Conservation (phyloP, 2,113 vertebrate genomes). For the Brienomyrus brachyistius region DNA sequence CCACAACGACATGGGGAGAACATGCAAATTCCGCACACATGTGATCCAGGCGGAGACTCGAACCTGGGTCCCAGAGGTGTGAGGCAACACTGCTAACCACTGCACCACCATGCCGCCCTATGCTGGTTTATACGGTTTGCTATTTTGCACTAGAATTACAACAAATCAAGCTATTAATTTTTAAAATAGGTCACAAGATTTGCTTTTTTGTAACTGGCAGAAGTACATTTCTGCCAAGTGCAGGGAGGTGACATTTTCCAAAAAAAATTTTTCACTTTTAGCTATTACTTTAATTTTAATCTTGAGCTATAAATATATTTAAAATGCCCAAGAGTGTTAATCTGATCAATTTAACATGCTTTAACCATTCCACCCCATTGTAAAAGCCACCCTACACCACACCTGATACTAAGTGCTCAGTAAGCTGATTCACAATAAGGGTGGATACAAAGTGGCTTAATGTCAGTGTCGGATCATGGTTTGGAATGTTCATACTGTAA, state of each 20-base stretch:
- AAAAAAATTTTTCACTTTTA: not conserved
- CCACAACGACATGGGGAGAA: no score
- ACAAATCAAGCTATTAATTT: not conserved
- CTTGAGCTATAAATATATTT: not conserved
- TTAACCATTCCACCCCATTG: not conserved
- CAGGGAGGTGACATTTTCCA: not conserved
- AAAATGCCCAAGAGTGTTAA: not conserved
- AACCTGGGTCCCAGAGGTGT: no score
- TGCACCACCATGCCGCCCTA: not conserved
- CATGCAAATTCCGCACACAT: no score
- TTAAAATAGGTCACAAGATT: not conserved
- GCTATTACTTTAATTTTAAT: constrained; percentile 7
- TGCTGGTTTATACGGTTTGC: not conserved
- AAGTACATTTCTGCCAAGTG: not conserved
- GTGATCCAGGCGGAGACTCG: no score
- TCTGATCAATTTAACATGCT: not conserved
- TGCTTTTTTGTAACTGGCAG: constrained; percentile 3
- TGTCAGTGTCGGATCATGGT: not conserved
- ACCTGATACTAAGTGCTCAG: not conserved
- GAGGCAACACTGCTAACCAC: no score
- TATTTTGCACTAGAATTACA: no score
- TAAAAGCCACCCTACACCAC: not conserved
- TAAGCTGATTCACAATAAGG: not conserved
- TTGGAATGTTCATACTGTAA: not conserved
- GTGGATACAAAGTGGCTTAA: not conserved